Evolutionary conservation across 2,888 invertebrate genomes (phyloP).

Genomic region (Acronicta leporina): DNA sequence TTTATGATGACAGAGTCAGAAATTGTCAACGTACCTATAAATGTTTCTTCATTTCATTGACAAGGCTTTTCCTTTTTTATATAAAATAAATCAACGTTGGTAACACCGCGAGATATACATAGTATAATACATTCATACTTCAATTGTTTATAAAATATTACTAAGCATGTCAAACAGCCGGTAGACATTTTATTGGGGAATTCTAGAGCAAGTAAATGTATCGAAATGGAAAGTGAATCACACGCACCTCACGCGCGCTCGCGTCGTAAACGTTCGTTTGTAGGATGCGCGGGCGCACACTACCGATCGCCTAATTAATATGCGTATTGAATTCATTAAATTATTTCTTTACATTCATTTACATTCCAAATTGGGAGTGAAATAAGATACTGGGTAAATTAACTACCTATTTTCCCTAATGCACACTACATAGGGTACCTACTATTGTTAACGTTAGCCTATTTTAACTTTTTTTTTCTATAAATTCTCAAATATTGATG

Average conservation of each 20-base stretch:
- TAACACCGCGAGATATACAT: too few relatives aligned
- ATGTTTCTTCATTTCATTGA: too few relatives aligned
- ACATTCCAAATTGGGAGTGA: background rate
- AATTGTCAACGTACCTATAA: too few relatives aligned
- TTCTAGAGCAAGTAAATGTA: constrained; percentile 57
- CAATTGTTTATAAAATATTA: constrained; percentile 29
- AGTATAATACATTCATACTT: background rate
- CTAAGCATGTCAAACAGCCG: constrained; percentile 47
- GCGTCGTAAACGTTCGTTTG: constrained; percentile 22
- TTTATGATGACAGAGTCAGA: background rate
- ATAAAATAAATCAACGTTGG: too few relatives aligned
- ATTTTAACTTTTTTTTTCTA: too few relatives aligned
- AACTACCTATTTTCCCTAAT: background rate
- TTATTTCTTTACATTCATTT: constrained; percentile 4
- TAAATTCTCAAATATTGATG: too few relatives aligned
- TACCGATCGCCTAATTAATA: constrained; percentile 39
- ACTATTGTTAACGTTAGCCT: background rate
- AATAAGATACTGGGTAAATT: constrained; percentile 18
- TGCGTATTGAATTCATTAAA: constrained; percentile 15
- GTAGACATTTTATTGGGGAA: constrained; percentile 50
- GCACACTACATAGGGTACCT: too few relatives aligned
- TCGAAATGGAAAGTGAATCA: constrained; percentile 74
- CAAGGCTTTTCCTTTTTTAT: too few relatives aligned
- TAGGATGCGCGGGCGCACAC: constrained; percentile 34
- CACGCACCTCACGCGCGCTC: constrained; percentile 50